Evolutionary conservation across 2,113 vertebrate genomes (phyloP).

Genomic region (Sorex fumeus): DNA sequence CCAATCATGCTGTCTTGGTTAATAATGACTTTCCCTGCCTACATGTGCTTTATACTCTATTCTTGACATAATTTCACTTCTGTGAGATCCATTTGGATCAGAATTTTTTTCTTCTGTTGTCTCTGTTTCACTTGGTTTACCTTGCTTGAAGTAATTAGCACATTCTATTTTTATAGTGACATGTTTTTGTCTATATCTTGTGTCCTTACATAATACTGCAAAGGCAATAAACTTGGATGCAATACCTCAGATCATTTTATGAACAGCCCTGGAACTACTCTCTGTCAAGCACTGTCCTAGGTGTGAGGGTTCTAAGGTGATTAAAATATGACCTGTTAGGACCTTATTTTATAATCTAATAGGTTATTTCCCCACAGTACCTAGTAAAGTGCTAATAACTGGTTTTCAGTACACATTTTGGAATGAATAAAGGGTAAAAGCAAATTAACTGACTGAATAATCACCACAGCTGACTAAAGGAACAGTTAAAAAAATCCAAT

Average conservation of each 20-base stretch:
- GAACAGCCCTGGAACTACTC: neutral
- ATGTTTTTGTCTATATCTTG: neutral
- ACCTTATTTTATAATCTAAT: neutral
- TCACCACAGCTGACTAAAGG: neutral
- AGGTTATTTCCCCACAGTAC: neutral
- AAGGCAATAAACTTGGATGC: neutral
- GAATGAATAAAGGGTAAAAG: constrained; percentile 7
- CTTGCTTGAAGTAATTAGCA: neutral
- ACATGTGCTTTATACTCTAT: neutral
- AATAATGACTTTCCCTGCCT: neutral
- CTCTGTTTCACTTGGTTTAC: neutral
- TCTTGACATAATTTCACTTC: neutral
- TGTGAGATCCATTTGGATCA: neutral
- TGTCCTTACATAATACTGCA: neutral
- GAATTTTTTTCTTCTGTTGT: neutral
- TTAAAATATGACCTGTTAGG: neutral
- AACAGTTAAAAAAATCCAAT: neutral
- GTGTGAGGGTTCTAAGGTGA: neutral
- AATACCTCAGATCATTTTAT: neutral
- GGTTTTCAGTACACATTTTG: neutral
- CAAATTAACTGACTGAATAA: constrained; percentile 64
- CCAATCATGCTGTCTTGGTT: neutral
- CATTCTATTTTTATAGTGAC: neutral
- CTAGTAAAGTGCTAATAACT: neutral
- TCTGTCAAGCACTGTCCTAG: neutral